A percentile compares a stretch with the other conserved stretches of the same genome.
These are phyloP conservation scores for Rhopalosiphum nymphaeae DNA, from an alignment of 2,888 invertebrate genomes.

Conservation along the genomic window DNA sequence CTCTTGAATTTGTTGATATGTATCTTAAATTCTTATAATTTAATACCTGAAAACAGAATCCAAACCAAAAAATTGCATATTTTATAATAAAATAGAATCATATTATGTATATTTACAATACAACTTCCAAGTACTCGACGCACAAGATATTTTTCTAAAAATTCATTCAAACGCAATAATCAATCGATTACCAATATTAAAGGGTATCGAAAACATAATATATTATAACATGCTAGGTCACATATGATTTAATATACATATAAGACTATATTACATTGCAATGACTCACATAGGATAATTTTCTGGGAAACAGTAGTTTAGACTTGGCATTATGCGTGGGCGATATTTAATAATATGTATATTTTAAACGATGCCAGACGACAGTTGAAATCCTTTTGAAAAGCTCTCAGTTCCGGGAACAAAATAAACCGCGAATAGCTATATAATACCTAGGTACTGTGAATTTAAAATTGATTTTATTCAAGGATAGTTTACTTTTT, in stretches of 20 bases:
- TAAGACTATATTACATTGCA: not conserved
- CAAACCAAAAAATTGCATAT: not conserved
- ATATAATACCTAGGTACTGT: not conserved
- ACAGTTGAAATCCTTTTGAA: conserved; percentile 2
- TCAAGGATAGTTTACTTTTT: not conserved
- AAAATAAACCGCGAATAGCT: not conserved
- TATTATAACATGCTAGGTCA: not conserved
- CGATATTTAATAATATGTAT: not conserved
- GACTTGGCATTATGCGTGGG: not conserved
- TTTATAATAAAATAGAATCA: not conserved
- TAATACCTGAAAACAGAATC: not conserved
- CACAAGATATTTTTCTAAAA: not conserved
- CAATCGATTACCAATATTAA: not conserved
- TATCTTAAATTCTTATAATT: not conserved
- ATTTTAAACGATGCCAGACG: not conserved
- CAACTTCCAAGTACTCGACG: not conserved
- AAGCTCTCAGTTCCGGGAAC: not conserved
- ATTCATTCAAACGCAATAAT: not conserved
- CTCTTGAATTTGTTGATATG: not conserved
- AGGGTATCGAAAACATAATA: not conserved
- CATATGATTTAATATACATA: conserved; percentile 12
- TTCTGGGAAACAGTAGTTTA: not conserved
- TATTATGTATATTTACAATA: not conserved
- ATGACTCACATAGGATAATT: not conserved
- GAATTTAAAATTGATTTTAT: conserved; percentile 23